Base-by-base conservation (phyloP, 2,113 vertebrate species). In the Megaceryle maxima region DNA sequence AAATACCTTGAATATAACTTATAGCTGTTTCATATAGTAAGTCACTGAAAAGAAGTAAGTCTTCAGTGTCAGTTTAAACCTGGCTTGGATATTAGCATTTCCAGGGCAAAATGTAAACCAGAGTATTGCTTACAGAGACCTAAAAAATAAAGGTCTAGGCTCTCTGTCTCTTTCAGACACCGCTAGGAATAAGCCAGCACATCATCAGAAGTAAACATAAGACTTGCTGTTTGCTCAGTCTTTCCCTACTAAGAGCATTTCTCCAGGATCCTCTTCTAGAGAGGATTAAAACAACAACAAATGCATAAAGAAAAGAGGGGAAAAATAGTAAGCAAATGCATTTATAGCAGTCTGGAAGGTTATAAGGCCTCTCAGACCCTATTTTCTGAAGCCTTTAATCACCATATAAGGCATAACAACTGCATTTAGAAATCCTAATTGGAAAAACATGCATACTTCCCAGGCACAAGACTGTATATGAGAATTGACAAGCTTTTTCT, bases 1-100 rank as follows among this genome's bases (percentile, higher is more conserved):
- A 92, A 97, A 67, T 68, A 93, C 20, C 62, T 81, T 82, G 26
- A 28, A 88, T 88, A 67, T 83, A 86, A 84, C 33, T 79, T 87
- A 64, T 2, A 73, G 50, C 24, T 55, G 11, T 86, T 94, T 70
- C 77, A 67, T 66, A 51, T 92, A 83, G 44, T 70, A 80, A 91
- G 31, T 72, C 39, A 57, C 44, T 72, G 53, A 78, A 62, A 83
- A 94, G 50, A 84, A 90, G 59, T 48, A 77, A 57, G 48, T 68
- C 46, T 57, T 55, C 12, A 82, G 26, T 21, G 44, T 59, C 55
- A 91, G 20, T 56, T 87, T 79, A 83, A 63, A 66, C 33, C 20
- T 56, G 21, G 24, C 72, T 66, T 79, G 48, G 39, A 74, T 33
- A 39, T 16, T 31, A 63, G 43, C 9, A 68, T 87, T 95, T 87